Base-by-base conservation (phyloP, 2,888 invertebrate species). In the Theretra japonica region DNA sequence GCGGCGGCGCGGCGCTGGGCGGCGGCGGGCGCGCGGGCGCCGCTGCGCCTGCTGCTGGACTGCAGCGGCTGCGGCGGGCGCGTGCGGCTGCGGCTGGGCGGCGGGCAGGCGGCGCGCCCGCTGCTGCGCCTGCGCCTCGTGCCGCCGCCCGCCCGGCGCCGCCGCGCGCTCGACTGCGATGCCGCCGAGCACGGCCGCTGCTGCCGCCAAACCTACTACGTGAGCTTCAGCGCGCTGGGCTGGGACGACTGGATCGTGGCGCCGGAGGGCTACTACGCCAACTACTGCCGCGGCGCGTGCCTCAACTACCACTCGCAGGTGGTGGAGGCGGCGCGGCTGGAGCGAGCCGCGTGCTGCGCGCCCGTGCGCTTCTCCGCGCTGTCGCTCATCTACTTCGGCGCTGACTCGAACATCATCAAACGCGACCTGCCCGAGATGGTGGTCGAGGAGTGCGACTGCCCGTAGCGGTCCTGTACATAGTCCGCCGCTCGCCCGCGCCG, bases 231-330 rank as follows among this genome's bases (percentile, higher is more conserved):
- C 86, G 97, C 97, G 82, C 95, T 98, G 70, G 98, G 98, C 80
- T 98, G 98, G 98, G 98, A 98, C 92, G 98, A 98, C 94, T 98
- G 98, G 98, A 98, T 98, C 86, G 97, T 98, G 81, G 97, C 97
- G 78, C 98, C 98, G 41, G 96, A 96, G 84, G 98, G 98, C 80
- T 98, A 98, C 95, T 97, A 97, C 92, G 98, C 98, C 74, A 98
- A 98, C 92, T 98, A 98, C 93, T 98, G 98, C 93, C 96, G 97
- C 84, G 98, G 98, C 78, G 97, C 97, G 86, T 98, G 98, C 93
- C 96, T 96, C 88, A 97, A 97, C 87, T 97, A 98, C 94, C 97
- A 98, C 94, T 97, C 98, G 77, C 98, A 98, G 94, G 97, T 98
- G 84, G 97, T 98, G 86, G 98, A 98, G 89, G 98, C 98, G 89